Conservation (phyloP, 2,797 vertebrate species). For the Danionella dracula region DNA sequence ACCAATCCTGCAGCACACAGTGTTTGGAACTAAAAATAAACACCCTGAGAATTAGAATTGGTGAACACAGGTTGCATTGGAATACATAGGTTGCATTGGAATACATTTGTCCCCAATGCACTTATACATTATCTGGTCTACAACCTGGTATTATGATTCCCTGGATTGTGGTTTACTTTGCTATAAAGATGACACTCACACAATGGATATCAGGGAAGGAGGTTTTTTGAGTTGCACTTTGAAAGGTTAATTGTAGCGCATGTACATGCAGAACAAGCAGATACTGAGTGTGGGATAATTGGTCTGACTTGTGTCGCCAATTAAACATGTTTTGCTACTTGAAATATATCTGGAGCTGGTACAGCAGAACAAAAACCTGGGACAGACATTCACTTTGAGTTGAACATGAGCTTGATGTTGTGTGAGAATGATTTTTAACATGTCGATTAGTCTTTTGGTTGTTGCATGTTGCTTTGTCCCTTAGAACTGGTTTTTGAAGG, state of each 20-base stretch:
- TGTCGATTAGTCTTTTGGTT: not conserved
- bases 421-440: no score
- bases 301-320: conserved; percentile 2
- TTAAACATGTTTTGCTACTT: conserved; percentile 26
- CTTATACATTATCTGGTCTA: not conserved
- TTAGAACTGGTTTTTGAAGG: conserved; percentile 11
- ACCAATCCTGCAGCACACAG: not conserved
- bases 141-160: not conserved
- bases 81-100: no score
- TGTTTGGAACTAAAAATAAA: conserved; percentile 9
- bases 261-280: not conserved
- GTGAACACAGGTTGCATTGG: not conserved
- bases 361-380: conserved; percentile 13
- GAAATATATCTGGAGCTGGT: conserved; percentile 7
- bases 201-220: not conserved
- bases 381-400: not conserved
- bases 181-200: not conserved
- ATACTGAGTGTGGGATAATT: conserved; percentile 28
- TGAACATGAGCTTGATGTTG: no score
- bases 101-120: no score
- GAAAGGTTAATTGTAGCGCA: not conserved
- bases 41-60: not conserved
- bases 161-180: not conserved
- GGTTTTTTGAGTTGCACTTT: not conserved
- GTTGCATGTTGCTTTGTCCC: not conserved